Base-by-base conservation (phyloP, 2,113 vertebrate species). In the Leptosomus discolor region DNA sequence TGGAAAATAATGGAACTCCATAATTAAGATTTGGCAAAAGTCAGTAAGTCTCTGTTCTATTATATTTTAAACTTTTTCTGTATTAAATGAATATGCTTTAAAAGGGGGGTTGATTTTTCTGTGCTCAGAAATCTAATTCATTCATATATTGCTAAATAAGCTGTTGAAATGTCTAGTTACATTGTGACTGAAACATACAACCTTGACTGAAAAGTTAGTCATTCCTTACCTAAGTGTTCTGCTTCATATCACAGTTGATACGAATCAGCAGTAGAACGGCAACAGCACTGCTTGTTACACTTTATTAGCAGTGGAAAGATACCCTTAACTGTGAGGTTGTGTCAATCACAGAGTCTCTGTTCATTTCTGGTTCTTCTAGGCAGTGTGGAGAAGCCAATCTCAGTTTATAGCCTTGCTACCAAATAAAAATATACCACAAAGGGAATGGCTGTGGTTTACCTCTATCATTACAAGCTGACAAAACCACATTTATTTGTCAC, bases 1-100 rank as follows among this genome's bases (percentile, higher is more conserved):
- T 23, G 30, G 37, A 77, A 90, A 96, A 93, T 95, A 96, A 92
- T 77, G 6, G 23, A 67, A 76, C 15, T 41, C 36, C 73, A 26
- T 91, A 91, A 95, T 91, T 84, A 92, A 87, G 80, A 68, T 83
- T 77, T 94, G 78, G 41, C 15, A 88, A 85, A 92, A 96, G 65
- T 65, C 45, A 80, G 12, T 43, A 64, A 71, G 24, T 65, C 15
- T 58, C n/a, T 76, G 30, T 78, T 92, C 21, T 58, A 41, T 79
- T 88, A 19, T 67, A 46, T 93, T 90, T 88, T 63, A 45, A 60
- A 17, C 4, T 23, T 63, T 54, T 90, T 73, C 75, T 46, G 1
- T 74, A 43, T 83, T 77, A 29, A 77, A 69, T 51, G 2, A 61
- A 80, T 71, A 51, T 36, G 2, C 5, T 56, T 39, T 3, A 30